phyloP scores from a whole-genome alignment of 2,888 invertebrate genomes.

The Papilio elwesi region DNA sequence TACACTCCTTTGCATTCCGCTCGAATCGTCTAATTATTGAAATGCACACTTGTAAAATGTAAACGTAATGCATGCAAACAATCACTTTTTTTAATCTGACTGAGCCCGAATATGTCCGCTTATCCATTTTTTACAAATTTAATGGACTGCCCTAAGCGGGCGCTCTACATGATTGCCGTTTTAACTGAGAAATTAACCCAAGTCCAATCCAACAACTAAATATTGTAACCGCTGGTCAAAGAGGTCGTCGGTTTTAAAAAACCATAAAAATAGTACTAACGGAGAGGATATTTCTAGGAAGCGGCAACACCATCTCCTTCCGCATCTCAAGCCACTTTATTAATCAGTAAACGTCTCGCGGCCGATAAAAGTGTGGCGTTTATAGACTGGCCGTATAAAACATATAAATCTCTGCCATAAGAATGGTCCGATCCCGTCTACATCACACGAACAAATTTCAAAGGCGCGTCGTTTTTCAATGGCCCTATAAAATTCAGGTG shows the following conservation, averaged over 20 bases:
- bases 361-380: slow-evolving; percentile 78
- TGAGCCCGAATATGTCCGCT: too few species aligned
- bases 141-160: too few species aligned
- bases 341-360: slow-evolving; percentile 80
- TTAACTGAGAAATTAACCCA: background rate
- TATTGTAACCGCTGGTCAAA: slow-evolving; percentile 3
- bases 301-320: slow-evolving; percentile 69
- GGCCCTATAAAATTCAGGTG: slow-evolving; percentile 74
- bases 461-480: slow-evolving; percentile 77
- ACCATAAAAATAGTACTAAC: slow-evolving; percentile 46
- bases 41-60: too few species aligned
- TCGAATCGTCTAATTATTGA: too few species aligned
- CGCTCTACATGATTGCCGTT: background rate
- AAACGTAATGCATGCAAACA: too few species aligned
- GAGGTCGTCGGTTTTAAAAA: slow-evolving; percentile 24
- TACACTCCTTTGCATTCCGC: too few species aligned
- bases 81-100: too few species aligned
- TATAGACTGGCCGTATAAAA: slow-evolving; percentile 78
- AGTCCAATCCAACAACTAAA: background rate
- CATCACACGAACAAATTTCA: slow-evolving; percentile 79
- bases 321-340: slow-evolving; percentile 79
- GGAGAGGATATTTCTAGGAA: slow-evolving; percentile 67
- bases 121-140: too few species aligned
- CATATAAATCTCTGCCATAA: slow-evolving; percentile 75
- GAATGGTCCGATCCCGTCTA: slow-evolving; percentile 65